Evolutionary conservation across 2,113 vertebrate genomes (phyloP).

Genomic region (Campylomormyrus numenius): DNA sequence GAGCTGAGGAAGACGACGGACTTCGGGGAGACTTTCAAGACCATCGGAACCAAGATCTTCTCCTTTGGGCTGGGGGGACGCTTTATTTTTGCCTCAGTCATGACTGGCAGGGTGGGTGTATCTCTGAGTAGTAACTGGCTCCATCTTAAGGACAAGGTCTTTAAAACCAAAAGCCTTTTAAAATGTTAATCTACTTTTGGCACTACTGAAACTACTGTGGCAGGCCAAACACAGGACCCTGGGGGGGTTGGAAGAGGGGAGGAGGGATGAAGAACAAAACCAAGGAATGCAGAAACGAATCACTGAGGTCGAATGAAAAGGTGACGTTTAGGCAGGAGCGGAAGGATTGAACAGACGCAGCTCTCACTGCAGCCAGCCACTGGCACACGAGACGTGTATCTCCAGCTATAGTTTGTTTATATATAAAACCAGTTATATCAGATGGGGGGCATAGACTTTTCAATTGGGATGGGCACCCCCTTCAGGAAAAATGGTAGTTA

Average conservation of each 20-base stretch:
- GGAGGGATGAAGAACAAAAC: neutral
- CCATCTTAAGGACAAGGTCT: neutral
- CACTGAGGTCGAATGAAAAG: neutral
- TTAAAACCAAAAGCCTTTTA: neutral
- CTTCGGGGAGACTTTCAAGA: constrained; percentile 69
- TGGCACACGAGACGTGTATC: neutral
- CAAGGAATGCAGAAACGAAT: neutral
- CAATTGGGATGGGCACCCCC: neutral
- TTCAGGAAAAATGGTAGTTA: neutral
- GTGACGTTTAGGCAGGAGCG: neutral
- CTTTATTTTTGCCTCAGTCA: constrained; percentile 87
- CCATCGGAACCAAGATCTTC: constrained; percentile 72
- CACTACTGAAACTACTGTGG: neutral
- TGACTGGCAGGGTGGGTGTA: constrained; percentile 73
- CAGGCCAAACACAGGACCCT: neutral
- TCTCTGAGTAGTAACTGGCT: neutral
- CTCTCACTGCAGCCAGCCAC: neutral
- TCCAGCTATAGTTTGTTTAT: neutral
- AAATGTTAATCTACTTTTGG: neutral
- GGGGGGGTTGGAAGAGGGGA: neutral
- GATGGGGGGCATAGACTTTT: neutral
- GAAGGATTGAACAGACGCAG: neutral
- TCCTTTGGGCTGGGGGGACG: constrained; percentile 84
- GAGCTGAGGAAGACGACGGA: constrained; percentile 71
- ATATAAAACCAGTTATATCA: neutral